Base-by-base conservation (phyloP, 53 echinoderm and acorn worm genomes). In the Holothuria leucospilota region DNA sequence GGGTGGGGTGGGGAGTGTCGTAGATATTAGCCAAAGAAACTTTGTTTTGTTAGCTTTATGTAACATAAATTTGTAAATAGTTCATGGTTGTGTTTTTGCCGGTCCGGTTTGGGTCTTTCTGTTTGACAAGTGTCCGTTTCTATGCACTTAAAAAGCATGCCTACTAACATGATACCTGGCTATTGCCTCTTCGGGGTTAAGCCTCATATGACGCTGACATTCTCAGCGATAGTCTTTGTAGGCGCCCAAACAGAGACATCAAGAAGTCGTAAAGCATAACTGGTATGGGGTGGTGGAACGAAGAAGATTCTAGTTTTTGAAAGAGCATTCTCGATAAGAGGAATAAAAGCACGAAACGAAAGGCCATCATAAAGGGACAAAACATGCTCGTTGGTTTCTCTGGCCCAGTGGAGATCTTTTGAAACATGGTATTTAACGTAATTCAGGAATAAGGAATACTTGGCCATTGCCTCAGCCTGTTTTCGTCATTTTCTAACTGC, bases 391-490 rank as follows among this genome's bases (percentile, higher is more conserved):
- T 71, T 71, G 29, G 27, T 7, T 34, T 6, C 18, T 71, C 71
- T 26, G 4, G 29, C 71, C n/a, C n/a, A n/a, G 8, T 8, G 71
- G 13, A 71, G 21, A 13, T 29, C 59, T 20, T 81, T 81, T 6
- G 81, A 60, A 6, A 81, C 20, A 39, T 81, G 81, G 38, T 59
- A 59, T 59, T 81, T 28, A 59, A 81, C 6, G 29, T 59, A 59
- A 29, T 58, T 28, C 61, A n/a, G n/a, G n/a, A n/a, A n/a, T n/a
- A n/a, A 53, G 28, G 20, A 81, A 81, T 24, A 81, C 58, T 28
- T 28, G 8, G 59, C 7, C 20, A 27, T 59, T 81, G 56, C 59
- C 59, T 28, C 81, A 60, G 13, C 61, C 71, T 24, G 23, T 71
- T 23, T 81, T n/a, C 6, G 61, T 81, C 62, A 59, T 81, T 2